phyloP scores from a whole-genome alignment of 2,797 vertebrate genomes.

The Orientallactaga sibirica region DNA sequence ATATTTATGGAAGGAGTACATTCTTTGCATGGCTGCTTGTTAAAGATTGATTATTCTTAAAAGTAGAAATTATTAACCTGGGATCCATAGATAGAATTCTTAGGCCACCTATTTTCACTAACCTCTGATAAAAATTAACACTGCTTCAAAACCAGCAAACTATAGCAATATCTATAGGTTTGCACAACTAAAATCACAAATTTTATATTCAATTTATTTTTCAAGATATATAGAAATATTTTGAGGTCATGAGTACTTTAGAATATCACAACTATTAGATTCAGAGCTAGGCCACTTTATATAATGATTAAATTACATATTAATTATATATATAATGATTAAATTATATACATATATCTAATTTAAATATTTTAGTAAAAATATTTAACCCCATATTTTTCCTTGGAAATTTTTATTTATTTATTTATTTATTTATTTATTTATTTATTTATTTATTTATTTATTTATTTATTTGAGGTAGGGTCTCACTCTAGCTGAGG shows the following conservation, averaged over 20 bases:
- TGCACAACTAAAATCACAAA: neutral
- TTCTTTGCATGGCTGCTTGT: neutral
- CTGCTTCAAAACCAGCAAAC: constrained; percentile 1
- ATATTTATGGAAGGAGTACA: constrained; percentile 19
- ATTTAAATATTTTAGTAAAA: constrained; percentile 39
- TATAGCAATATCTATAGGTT: neutral
- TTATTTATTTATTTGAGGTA: too few species aligned
- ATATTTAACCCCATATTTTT: neutral
- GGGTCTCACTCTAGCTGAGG: too few species aligned
- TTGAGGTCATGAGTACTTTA: neutral
- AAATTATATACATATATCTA: neutral
- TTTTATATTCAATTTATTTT: neutral
- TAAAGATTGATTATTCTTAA: neutral
- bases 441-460: too few species aligned
- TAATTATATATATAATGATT: neutral
- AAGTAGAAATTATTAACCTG: constrained; percentile 18
- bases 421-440: too few species aligned
- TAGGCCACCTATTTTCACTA: neutral
- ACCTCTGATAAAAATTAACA: neutral
- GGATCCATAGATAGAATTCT: neutral
- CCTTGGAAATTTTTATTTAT: neutral
- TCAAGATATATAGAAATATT: neutral
- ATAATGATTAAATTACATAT: neutral
- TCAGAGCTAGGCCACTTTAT: neutral
- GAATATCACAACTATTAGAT: neutral